These are phyloP conservation scores for Malacosoma neustria DNA, from an alignment of 2,888 invertebrate genomes.

Conservation along the genomic window DNA sequence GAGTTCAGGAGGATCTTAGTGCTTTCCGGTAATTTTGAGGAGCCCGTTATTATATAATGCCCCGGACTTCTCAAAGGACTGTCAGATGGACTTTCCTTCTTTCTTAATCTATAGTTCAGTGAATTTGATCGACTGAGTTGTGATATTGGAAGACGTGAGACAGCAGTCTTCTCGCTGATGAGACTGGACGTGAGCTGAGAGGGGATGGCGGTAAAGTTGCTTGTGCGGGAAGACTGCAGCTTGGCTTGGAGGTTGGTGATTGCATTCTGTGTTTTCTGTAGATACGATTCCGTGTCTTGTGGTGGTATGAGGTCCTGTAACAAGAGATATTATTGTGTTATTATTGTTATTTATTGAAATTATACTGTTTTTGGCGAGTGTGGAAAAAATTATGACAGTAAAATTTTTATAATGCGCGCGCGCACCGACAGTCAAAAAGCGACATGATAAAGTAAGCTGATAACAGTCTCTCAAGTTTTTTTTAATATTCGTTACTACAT, in stretches of 20 bases:
- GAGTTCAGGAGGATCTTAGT: slow-evolving; percentile 46
- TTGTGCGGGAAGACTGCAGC: slow-evolving; percentile 53
- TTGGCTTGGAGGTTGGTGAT: slow-evolving; percentile 77
- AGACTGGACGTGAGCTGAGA: slow-evolving; percentile 55
- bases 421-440: too few relatives aligned
- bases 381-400: too few relatives aligned
- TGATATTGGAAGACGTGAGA: slow-evolving; percentile 59
- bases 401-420: too few relatives aligned
- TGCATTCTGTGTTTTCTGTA: slow-evolving; percentile 76
- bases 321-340: slow-evolving; percentile 27
- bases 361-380: too few relatives aligned
- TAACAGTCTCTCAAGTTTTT: too few relatives aligned
- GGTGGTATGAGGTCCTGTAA: slow-evolving; percentile 66
- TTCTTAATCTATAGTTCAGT: slow-evolving; percentile 57
- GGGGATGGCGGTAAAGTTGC: slow-evolving; percentile 41
- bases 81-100: slow-evolving; percentile 50
- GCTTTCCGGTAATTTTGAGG: slow-evolving; percentile 44
- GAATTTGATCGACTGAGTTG: slow-evolving; percentile 65
- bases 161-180: slow-evolving; percentile 59
- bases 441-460: too few relatives aligned
- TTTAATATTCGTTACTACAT: too few relatives aligned
- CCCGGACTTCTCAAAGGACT: slow-evolving; percentile 64
- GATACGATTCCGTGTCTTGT: slow-evolving; percentile 72
- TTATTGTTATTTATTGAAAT: too few relatives aligned
- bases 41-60: slow-evolving; percentile 64